Percentiles rank a stretch among this genome's conserved stretches.
phyloP scores from a whole-genome alignment of 2,113 vertebrate genomes.

The Otolemur garnettii region DNA sequence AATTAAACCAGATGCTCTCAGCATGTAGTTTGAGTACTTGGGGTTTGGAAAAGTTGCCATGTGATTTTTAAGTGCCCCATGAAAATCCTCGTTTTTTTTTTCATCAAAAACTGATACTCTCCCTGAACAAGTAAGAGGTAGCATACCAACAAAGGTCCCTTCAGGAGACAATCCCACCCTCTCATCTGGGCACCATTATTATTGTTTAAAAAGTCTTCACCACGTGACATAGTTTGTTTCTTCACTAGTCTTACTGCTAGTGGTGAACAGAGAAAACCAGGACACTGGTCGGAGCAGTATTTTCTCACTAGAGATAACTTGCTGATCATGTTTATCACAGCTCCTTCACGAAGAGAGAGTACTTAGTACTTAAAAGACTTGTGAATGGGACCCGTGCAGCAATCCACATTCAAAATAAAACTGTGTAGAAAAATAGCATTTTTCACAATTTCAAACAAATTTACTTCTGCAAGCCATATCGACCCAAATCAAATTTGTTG shows the following conservation, averaged over 20 bases:
- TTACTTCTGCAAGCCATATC: slow-evolving; percentile 38
- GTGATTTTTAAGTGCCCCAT: not conserved
- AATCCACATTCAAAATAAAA: slow-evolving; percentile 73
- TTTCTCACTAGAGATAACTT: slow-evolving; percentile 69
- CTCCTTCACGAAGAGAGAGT: slow-evolving; percentile 2
- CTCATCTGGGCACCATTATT: slow-evolving; percentile 22
- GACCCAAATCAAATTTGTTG: slow-evolving; percentile 47
- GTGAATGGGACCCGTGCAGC: slow-evolving; percentile 60
- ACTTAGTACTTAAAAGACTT: slow-evolving; percentile 68
- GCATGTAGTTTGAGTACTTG: not conserved
- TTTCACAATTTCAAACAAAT: slow-evolving; percentile 74
- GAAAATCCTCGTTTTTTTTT: not conserved
- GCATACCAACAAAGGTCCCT: not conserved
- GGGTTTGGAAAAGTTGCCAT: not conserved
- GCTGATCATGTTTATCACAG: slow-evolving; percentile 70
- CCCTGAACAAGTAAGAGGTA: not conserved
- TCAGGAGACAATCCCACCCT: not conserved
- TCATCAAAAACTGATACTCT: not conserved
- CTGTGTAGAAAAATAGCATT: slow-evolving; percentile 71
- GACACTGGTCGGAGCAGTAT: not conserved
- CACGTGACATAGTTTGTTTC: slow-evolving; percentile 48
- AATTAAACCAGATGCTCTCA: not conserved
- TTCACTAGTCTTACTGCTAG: not conserved
- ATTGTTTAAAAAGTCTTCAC: slow-evolving; percentile 65
- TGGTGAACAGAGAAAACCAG: not conserved